Evolutionary conservation across 2,888 invertebrate species (phyloP), one percentile per base, ranked within the genome.

Genomic region (Mesorhabditis spiculigera): DNA sequence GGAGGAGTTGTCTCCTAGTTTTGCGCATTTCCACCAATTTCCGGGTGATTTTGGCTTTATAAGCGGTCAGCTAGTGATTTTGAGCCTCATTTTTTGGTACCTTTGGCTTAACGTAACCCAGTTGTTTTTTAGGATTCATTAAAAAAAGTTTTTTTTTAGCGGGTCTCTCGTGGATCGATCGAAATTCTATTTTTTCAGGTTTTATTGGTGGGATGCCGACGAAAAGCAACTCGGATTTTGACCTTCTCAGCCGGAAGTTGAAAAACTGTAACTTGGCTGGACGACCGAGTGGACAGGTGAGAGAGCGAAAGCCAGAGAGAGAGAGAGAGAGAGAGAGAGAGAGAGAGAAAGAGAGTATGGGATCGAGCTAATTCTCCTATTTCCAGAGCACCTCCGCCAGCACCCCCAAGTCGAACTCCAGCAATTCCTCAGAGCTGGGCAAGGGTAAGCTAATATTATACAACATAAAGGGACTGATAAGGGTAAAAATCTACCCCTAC

Each of bases 181-280:
- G 28, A 28, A 28, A 28, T 28, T 28, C 28, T 28, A 28, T 28
- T 28, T 28, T 28, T 28, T 28, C 58, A 50, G 58, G 58, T 50
- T 50, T 50, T n/a, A 50, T n/a, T 10, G 28, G 28, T 28, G 75
- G 68, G 5, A 75, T 76, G 76, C 66, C 78, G 42, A 64, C 50
- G 58, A 76, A 78, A 63, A 75, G 75, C 5, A 63, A 63, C 42
- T 71, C 71, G 28, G 78, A 78, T 41, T 73, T 75, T 41, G 76
- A 78, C 50, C 64, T 78, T 8, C 73, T 50, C 10, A 50, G 75
- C 41, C 69, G 71, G 41, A 69, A 70, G 42, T 50, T 76, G 50
- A 75, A 71, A 28, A 62, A 41, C 43, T 68, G 68, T 44, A 64
- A 43, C 43, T 45, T 71, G 16, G 67, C 65, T 8, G 50, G 45